These are phyloP conservation scores for Hemitrygon akajei DNA, from an alignment of 2,797 vertebrate species.

Conservation along the genomic window DNA sequence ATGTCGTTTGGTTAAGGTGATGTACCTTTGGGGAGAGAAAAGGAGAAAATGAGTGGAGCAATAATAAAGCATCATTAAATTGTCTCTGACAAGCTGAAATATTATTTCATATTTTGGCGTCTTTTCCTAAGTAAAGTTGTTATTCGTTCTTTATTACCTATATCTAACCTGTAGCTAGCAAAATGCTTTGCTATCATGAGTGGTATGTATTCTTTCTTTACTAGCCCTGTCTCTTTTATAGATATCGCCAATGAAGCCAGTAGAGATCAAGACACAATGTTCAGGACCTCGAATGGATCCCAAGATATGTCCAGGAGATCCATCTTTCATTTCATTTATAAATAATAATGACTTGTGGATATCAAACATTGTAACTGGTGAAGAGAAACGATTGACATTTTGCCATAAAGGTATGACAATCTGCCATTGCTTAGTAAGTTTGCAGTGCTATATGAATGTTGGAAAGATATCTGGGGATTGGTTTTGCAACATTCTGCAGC, in stretches of 20 bases:
- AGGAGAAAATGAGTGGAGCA: background rate
- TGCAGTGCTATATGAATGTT: background rate
- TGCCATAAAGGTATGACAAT: conserved; percentile 60
- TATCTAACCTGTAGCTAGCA: no score
- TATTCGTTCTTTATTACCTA: background rate
- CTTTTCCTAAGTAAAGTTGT: background rate
- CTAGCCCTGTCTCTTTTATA: conserved; percentile 39
- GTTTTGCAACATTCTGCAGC: background rate
- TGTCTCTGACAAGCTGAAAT: background rate
- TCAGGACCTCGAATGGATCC: conserved; percentile 94
- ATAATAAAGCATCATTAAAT: background rate
- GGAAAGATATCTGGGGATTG: background rate
- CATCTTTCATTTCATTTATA: conserved; percentile 87
- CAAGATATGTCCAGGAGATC: conserved; percentile 86
- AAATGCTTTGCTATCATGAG: background rate
- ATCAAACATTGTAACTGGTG: conserved; percentile 76
- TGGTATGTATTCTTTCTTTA: background rate
- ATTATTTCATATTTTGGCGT: background rate
- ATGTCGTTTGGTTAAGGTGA: background rate
- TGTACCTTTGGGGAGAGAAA: background rate
- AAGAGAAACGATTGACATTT: conserved; percentile 62
- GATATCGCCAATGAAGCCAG: conserved; percentile 80
- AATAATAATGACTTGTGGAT: conserved; percentile 94
- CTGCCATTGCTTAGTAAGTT: background rate
- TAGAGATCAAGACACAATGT: conserved; percentile 92